phyloP scores from a whole-genome alignment of 2,888 invertebrate genomes.

The Tricholauxania praeusta region DNA sequence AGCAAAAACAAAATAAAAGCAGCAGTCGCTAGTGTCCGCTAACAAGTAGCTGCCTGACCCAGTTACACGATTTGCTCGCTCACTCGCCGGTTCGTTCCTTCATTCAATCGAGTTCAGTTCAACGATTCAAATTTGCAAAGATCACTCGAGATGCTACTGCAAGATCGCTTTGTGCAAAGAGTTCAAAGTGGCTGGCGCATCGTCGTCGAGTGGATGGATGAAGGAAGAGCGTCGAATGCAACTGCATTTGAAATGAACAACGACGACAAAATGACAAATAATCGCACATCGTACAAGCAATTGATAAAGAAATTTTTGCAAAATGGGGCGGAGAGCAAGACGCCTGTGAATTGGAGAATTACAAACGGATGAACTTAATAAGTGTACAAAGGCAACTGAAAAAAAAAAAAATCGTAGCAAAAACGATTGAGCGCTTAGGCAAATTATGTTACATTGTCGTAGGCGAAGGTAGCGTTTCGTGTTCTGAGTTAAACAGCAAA shows the following conservation, averaged over 20 bases:
- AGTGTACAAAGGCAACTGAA: background rate
- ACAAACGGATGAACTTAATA: slow-evolving; percentile 35
- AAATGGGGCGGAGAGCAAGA: background rate
- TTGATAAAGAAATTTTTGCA: background rate
- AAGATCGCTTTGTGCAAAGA: background rate
- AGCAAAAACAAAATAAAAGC: background rate
- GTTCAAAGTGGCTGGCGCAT: background rate
- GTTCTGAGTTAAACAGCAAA: background rate
- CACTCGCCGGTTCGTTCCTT: background rate
- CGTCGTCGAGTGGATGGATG: background rate
- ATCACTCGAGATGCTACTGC: slow-evolving; percentile 14
- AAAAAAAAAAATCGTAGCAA: background rate
- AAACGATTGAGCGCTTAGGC: slow-evolving; percentile 8
- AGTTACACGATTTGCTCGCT: slow-evolving; percentile 17
- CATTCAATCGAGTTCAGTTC: slow-evolving; percentile 5
- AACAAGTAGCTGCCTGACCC: slow-evolving; percentile 20
- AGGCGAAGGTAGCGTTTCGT: slow-evolving; percentile 23
- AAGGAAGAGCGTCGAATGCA: background rate
- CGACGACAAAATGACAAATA: slow-evolving; percentile 27
- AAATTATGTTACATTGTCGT: slow-evolving; percentile 22
- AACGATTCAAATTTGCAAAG: background rate
- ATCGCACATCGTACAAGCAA: slow-evolving; percentile 1
- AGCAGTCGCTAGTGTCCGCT: slow-evolving; percentile 2
- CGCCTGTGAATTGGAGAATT: slow-evolving; percentile 20
- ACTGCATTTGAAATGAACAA: background rate